Conservation (phyloP, 2,113 vertebrate species). For the Puma concolor region DNA sequence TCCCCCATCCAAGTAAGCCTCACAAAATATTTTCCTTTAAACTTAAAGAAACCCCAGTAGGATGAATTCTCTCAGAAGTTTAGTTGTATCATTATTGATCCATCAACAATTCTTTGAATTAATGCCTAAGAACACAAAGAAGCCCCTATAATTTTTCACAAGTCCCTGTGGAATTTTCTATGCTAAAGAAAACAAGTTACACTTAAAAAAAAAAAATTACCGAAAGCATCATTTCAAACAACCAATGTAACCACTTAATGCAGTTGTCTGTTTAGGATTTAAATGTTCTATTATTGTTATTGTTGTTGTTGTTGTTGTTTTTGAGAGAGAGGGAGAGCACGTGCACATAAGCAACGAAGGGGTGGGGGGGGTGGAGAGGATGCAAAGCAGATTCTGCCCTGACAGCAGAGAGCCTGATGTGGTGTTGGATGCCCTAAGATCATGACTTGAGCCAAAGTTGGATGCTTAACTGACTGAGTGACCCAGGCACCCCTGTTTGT, state of each 20-base stretch:
- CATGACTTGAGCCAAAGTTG: not conserved
- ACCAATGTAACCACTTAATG: slow-evolving; percentile 26
- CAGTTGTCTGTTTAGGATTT: not conserved
- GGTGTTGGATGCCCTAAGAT: not conserved
- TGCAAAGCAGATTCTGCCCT: not conserved
- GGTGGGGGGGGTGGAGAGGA: accelerated
- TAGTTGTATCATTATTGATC: slow-evolving; percentile 40
- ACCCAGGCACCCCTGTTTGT: not conserved
- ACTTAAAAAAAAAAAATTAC: not conserved
- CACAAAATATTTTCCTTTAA: slow-evolving; percentile 70
- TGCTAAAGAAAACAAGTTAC: slow-evolving; percentile 9
- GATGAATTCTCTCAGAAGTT: slow-evolving; percentile 73
- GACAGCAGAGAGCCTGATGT: not conserved
- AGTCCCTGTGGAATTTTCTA: slow-evolving; percentile 19
- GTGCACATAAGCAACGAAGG: not conserved
- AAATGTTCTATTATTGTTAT: too few species aligned
- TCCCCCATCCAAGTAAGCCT: slow-evolving; percentile 41
- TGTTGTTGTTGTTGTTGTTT: too few species aligned
- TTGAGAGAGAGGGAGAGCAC: not conserved
- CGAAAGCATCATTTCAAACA: slow-evolving; percentile 16
- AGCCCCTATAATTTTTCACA: slow-evolving; percentile 23
- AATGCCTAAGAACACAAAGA: slow-evolving; percentile 60
- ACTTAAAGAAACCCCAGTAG: slow-evolving; percentile 28
- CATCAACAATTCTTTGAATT: slow-evolving; percentile 63
- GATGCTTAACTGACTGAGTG: not conserved